Percentiles rank a stretch among this genome's conserved stretches.
phyloP scores from a whole-genome alignment of 2,797 vertebrate species.

The Amblyraja radiata region DNA sequence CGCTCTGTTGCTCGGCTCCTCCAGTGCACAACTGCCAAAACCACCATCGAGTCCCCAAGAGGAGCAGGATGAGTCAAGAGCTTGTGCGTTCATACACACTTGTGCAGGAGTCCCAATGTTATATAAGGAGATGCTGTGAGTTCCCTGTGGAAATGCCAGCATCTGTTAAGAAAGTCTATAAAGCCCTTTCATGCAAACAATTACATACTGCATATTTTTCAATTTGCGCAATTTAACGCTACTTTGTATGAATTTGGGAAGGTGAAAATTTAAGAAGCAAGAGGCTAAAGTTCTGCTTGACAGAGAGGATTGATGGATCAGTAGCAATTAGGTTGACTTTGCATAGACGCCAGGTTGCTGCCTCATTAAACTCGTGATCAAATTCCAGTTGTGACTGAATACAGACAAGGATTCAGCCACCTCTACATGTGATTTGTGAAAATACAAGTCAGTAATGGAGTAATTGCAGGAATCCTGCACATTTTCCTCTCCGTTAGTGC shows the following conservation, averaged over 20 bases:
- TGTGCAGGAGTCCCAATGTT: too few species aligned
- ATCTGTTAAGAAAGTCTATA: too few species aligned
- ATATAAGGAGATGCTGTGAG: too few species aligned
- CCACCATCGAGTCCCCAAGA: too few species aligned
- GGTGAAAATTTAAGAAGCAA: neutral
- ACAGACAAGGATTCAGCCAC: neutral
- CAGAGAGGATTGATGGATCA: neutral
- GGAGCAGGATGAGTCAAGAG: too few species aligned
- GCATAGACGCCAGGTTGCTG: neutral
- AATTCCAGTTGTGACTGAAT: neutral
- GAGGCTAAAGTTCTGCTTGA: neutral
- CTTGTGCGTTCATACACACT: too few species aligned
- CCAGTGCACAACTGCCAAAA: too few species aligned
- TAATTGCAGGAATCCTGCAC: neutral
- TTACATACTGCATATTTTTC: neutral
- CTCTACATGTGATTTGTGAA: neutral
- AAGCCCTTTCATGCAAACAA: neutral
- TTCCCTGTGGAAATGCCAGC: too few species aligned
- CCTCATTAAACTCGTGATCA: neutral
- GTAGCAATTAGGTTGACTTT: neutral
- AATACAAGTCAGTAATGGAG: neutral
- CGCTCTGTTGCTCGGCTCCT: too few species aligned
- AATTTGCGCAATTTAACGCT: neutral
- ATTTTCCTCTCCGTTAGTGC: too few species aligned
- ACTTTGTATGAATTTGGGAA: neutral